phyloP scores from a whole-genome alignment of 2,113 vertebrate genomes.

The Acanthochromis polyacanthus region DNA sequence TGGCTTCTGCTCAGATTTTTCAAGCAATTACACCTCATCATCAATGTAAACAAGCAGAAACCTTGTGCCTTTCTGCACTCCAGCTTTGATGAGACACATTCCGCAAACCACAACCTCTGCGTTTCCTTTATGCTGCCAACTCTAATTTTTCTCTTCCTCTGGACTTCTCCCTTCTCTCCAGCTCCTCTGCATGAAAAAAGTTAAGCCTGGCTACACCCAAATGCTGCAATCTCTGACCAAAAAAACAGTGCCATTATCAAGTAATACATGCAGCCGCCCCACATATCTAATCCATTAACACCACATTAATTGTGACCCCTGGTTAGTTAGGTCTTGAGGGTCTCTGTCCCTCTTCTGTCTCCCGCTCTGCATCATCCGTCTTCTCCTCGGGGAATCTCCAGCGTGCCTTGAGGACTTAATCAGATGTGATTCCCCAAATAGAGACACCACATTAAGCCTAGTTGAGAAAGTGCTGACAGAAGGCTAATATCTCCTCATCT shows the following conservation, averaged over 20 bases:
- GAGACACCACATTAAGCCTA: slow-evolving; percentile 60
- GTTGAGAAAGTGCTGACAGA: slow-evolving; percentile 70
- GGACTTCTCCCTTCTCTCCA: slow-evolving; percentile 21
- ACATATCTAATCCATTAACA: slow-evolving; percentile 27
- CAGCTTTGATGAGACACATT: slow-evolving; percentile 7
- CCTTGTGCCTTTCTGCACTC: slow-evolving; percentile 17
- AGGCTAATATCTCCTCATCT: slow-evolving; percentile 71
- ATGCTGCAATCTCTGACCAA: slow-evolving; percentile 22
- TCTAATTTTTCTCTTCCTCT: slow-evolving; percentile 35
- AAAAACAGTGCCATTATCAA: slow-evolving; percentile 21
- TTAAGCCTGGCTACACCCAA: neutral
- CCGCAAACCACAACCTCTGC: slow-evolving; percentile 34
- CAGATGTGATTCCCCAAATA: slow-evolving; percentile 67
- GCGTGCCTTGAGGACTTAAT: slow-evolving; percentile 62
- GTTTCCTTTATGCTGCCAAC: slow-evolving; percentile 43
- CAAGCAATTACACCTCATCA: slow-evolving; percentile 9
- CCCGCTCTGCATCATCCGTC: slow-evolving; percentile 10
- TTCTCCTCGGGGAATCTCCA: slow-evolving; percentile 43
- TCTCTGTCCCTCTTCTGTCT: slow-evolving; percentile 26
- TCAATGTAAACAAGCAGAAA: slow-evolving; percentile 25
- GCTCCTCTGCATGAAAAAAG: slow-evolving; percentile 1
- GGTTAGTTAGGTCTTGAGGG: slow-evolving; percentile 23
- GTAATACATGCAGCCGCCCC: slow-evolving; percentile 23
- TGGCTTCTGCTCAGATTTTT: slow-evolving; percentile 13
- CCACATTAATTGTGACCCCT: slow-evolving; percentile 28